Conservation (phyloP, 30 jellyfish, hydroid and myxozoan genomes). For the Phacellophora camtschatica region DNA sequence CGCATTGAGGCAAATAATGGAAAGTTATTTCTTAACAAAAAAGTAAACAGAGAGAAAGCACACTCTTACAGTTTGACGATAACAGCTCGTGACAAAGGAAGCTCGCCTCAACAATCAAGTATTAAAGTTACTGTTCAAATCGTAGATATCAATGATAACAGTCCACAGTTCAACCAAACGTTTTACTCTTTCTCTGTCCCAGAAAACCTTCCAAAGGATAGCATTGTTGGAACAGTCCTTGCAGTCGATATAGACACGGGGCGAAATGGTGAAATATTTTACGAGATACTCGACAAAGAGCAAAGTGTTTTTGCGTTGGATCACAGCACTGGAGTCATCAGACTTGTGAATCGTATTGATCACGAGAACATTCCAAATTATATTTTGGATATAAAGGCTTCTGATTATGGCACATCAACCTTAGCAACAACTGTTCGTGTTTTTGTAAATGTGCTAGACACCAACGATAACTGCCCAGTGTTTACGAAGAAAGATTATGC, state of each 20-base stretch:
- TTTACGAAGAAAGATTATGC: conserved; percentile 15
- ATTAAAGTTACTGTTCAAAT: conserved; percentile 18
- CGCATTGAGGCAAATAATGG: conserved; percentile 54
- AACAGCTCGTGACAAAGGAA: conserved; percentile 69
- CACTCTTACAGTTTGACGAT: conserved; percentile 17
- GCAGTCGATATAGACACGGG: conserved; percentile 78
- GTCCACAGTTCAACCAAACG: conserved; percentile 49
- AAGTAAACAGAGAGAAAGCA: conserved; percentile 65
- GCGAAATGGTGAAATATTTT: conserved; percentile 53
- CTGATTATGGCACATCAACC: conserved; percentile 70
- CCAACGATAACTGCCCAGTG: conserved; percentile 73
- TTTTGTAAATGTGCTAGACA: conserved; percentile 51
- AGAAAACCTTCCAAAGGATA: conserved; percentile 34
- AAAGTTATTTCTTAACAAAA: conserved; percentile 6
- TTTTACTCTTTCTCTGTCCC: conserved; percentile 31
- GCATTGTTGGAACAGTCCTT: conserved; percentile 39
- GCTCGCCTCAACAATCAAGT: conserved; percentile 1
- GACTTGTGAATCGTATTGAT: conserved; percentile 14
- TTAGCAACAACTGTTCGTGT: conserved; percentile 58
- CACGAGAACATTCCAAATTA: conserved; percentile 49
- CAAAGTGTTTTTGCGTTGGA: conserved; percentile 44
- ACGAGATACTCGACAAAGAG: conserved; percentile 24
- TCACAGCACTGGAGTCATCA: conserved; percentile 44
- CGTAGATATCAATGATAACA: conserved; percentile 74
- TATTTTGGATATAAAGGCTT: conserved; percentile 55